Percentiles rank a stretch among this genome's conserved stretches.
Conservation (phyloP, 2,888 invertebrate species). For the Pyralis farinalis region DNA sequence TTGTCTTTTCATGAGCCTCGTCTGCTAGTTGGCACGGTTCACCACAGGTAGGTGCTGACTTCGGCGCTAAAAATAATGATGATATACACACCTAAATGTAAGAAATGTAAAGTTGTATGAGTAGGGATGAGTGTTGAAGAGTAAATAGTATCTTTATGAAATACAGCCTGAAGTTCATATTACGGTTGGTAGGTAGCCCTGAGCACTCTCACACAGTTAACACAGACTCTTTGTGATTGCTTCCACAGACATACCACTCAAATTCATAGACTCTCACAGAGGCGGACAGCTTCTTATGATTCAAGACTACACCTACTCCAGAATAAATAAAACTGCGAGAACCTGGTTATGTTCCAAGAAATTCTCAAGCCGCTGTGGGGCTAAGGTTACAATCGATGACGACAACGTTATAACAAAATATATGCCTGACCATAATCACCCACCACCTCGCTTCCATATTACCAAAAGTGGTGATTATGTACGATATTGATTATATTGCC, state of each 20-base stretch:
- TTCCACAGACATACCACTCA: conserved; percentile 14
- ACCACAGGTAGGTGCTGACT: no score
- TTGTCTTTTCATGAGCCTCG: no score
- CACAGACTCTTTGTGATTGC: no score
- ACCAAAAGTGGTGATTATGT: conserved; percentile 9
- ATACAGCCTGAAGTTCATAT: no score
- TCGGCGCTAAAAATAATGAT: no score
- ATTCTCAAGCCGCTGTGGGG: conserved; percentile 1
- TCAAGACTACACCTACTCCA: conserved; percentile 10
- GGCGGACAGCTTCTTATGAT: conserved; percentile 19
- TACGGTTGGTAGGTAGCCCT: no score
- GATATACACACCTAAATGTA: no score
- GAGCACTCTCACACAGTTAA: no score
- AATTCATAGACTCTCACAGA: conserved; percentile 16
- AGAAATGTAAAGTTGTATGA: no score
- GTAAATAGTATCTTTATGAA: no score
- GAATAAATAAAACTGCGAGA: background rate
- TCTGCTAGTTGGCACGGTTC: no score
- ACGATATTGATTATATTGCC: background rate
- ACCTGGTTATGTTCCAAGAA: conserved; percentile 14
- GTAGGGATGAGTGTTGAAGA: no score
- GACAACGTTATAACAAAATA: background rate
- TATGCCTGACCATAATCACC: conserved; percentile 9
- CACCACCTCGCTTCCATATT: conserved; percentile 6
- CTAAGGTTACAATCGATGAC: conserved; percentile 7